A percentile compares a stretch with the other conserved stretches of the same genome.
Conservation (phyloP, 30 jellyfish, hydroid and myxozoan genomes). For the Cassiopea xamachana region DNA sequence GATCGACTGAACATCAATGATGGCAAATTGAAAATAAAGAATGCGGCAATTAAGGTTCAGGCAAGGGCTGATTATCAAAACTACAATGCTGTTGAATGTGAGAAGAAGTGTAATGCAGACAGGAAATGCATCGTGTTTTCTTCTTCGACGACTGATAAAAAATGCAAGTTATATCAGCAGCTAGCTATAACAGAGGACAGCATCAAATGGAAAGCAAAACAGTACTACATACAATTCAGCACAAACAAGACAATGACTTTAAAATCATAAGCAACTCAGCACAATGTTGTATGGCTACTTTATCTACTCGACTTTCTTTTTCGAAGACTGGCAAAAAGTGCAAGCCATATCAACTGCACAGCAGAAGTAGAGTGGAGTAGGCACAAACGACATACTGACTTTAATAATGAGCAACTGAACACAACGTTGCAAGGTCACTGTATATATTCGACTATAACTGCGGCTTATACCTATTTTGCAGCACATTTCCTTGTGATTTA, state of each 20-base stretch:
- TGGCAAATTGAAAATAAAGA: not conserved
- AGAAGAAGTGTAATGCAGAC: constrained; percentile 17
- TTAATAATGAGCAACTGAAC: too few relatives aligned
- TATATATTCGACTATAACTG: too few relatives aligned
- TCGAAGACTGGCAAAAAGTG: too few relatives aligned
- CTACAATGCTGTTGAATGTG: not conserved
- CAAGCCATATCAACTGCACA: too few relatives aligned
- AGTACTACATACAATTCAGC: not conserved
- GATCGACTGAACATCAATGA: constrained; percentile 23
- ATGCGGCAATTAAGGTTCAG: not conserved
- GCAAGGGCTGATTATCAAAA: constrained; percentile 6
- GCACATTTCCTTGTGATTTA: too few relatives aligned
- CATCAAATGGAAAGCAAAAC: not conserved
- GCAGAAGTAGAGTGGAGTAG: too few relatives aligned
- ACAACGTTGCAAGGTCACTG: too few relatives aligned
- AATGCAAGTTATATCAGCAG: constrained; percentile 25
- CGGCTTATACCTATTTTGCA: too few relatives aligned
- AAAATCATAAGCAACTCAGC: not conserved
- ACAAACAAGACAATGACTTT: constrained; percentile 27
- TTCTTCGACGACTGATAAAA: not conserved
- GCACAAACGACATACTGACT: too few relatives aligned
- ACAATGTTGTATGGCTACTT: not conserved
- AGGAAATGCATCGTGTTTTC: constrained; percentile 20
- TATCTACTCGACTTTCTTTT: too few relatives aligned
- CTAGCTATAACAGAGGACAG: constrained; percentile 24